Evolutionary conservation across 2,797 vertebrate genomes (phyloP).

Genomic region (Danio kyathit): DNA sequence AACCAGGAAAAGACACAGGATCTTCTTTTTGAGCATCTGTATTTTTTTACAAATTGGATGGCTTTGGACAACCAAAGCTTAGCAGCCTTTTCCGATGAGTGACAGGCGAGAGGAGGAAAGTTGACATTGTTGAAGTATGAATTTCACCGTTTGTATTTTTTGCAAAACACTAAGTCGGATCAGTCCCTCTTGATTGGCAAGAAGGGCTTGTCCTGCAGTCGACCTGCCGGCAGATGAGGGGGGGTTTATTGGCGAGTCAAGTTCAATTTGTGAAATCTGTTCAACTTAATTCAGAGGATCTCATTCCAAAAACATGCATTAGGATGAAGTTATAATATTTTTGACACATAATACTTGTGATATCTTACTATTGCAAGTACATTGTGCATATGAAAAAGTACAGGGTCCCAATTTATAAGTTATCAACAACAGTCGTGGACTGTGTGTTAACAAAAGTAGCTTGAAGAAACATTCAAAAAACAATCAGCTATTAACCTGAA

Average conservation of each 20-base stretch:
- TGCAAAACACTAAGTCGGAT: conserved; percentile 73
- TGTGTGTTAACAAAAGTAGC: too few relatives aligned
- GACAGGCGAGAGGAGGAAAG: conserved; percentile 73
- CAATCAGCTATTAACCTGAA: too few relatives aligned
- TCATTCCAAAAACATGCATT: conserved; percentile 33
- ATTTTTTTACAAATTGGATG: conserved; percentile 7
- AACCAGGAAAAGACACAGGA: conserved; percentile 83
- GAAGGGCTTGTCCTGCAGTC: conserved; percentile 69
- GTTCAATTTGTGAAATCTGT: conserved; percentile 72
- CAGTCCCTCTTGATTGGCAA: conserved; percentile 72
- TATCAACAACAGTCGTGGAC: too few relatives aligned
- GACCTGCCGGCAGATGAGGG: conserved; percentile 65
- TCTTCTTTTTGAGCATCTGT: conserved; percentile 59
- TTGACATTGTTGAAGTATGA: conserved; percentile 79
- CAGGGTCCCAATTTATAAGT: background rate
- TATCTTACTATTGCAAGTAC: conserved; percentile 6
- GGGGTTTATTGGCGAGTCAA: conserved; percentile 73
- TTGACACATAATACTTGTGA: background rate
- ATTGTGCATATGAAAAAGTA: background rate
- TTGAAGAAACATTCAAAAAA: too few relatives aligned
- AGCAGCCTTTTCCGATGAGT: conserved; percentile 66
- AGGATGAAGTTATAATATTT: conserved; percentile 15
- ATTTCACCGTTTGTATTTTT: conserved; percentile 79
- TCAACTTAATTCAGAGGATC: conserved; percentile 65
- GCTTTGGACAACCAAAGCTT: conserved; percentile 55